Evolutionary conservation across 2,113 vertebrate species (phyloP).

Genomic region (Anas platyrhynchos): DNA sequence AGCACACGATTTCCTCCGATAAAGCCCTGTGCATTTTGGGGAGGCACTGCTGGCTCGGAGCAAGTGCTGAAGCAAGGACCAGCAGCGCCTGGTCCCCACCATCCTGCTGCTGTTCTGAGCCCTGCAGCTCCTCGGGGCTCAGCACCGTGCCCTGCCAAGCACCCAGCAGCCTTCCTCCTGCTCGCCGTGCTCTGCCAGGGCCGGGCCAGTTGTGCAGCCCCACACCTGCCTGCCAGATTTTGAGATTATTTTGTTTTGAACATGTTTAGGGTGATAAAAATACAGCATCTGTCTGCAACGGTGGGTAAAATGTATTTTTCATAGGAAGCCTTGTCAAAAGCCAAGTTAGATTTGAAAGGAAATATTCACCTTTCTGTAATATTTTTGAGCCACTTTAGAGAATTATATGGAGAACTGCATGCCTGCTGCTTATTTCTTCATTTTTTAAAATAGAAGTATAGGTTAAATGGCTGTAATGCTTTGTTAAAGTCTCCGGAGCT

Average conservation of each 20-base stretch:
- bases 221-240: not conserved
- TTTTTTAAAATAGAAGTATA: not conserved
- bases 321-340: not conserved
- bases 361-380: not conserved
- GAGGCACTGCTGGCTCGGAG: not conserved
- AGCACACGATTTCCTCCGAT: fast-evolving
- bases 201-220: not conserved
- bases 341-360: not conserved
- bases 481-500: slow-evolving; percentile 30
- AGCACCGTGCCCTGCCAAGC: not conserved
- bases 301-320: not conserved
- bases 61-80: not conserved
- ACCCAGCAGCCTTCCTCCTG: not conserved
- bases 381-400: not conserved
- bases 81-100: not conserved
- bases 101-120: not conserved
- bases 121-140: not conserved
- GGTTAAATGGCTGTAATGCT: slow-evolving; percentile 25
- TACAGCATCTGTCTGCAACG: not conserved
- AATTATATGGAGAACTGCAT: not conserved
- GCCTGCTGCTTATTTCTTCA: slow-evolving; percentile 36
- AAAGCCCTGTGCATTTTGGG: fast-evolving
- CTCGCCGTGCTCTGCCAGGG: fast-evolving
- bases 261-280: not conserved
- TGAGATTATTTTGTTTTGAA: not conserved